Evolutionary conservation across 37 sponge, comb jelly and placozoan genomes (phyloP), one percentile per base, ranked within the genome.

Genomic region (Theonella swinhoei): DNA sequence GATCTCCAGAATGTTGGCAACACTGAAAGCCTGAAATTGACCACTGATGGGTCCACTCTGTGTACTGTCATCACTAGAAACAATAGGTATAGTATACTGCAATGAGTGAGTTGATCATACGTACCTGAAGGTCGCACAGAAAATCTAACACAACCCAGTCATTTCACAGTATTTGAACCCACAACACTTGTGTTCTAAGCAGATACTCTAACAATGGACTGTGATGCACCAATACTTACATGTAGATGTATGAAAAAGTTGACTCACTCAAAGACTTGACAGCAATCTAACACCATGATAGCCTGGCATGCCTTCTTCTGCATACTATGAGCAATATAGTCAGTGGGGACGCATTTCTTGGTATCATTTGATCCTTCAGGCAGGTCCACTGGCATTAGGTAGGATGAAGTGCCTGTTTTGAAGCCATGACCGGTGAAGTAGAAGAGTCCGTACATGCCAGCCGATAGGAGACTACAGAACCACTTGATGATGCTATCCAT

Each of bases 351-450:
- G 54, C 54, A 47, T 7, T 14, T 47, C 70, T 74, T 74, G 34
- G 39, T 4, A 30, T 78, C 79, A 20, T 65, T 60, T 1, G 38
- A 2, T 17, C 66, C 20, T 1, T 74, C 75, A 7, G 7, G 54
- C 14, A 7, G 54, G 58, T 91, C 84, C 26, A 87, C 80, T 34
- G 92, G 92, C 38, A 91, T 82, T 24, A 91, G 77, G 72, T 78
- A 91, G 31, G 62, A 61, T 3, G 40, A 68, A 11, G 4, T 7
- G 23, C 37, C 74, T 60, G 7, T 41, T 0, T 29, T 31, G 39
- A 91, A 91, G 2, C 92, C 92, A 47, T 91, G 92, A 1, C 92
- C 92, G 38, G 88, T 76, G 67, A 62, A 91, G 64, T 86, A 91
- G 79, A 91, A 91, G 42, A 87, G 35, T 20, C 67, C 83, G 59